Evolutionary conservation across 2,888 invertebrate species (phyloP).

Genomic region (Linnaemya vulpina): DNA sequence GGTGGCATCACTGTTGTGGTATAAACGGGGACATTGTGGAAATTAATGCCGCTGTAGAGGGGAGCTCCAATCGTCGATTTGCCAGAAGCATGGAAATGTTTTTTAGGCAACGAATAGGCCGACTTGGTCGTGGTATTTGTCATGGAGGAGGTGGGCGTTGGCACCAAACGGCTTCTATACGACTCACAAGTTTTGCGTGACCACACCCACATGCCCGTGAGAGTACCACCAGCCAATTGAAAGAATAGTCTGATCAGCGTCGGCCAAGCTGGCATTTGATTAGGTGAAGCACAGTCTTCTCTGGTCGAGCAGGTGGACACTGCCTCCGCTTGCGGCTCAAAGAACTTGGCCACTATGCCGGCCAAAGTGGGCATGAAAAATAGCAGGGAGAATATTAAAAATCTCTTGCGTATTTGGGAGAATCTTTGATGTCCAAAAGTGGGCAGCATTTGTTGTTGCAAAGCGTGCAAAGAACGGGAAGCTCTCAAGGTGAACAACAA

Average conservation of each 20-base stretch:
- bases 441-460: constrained; percentile 81
- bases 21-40: constrained; percentile 82
- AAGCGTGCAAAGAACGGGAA: constrained; percentile 79
- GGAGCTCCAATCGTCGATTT: constrained; percentile 77
- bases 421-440: constrained; percentile 81
- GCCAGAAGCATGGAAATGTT: constrained; percentile 75
- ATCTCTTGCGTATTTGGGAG: constrained; percentile 81
- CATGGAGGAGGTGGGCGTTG: constrained; percentile 79
- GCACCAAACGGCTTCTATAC: constrained; percentile 80
- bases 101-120: constrained; percentile 78
- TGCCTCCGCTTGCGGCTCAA: constrained; percentile 78
- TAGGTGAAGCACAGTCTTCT: constrained; percentile 79
- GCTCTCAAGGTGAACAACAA: constrained; percentile 82
- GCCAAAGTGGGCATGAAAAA: constrained; percentile 81
- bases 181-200: constrained; percentile 83
- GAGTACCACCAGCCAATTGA: constrained; percentile 81
- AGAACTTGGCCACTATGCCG: constrained; percentile 79
- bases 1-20: constrained; percentile 74
- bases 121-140: constrained; percentile 77
- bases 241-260: constrained; percentile 80
- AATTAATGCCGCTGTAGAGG: constrained; percentile 82
- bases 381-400: constrained; percentile 81
- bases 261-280: constrained; percentile 77
- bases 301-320: constrained; percentile 78
- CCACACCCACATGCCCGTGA: constrained; percentile 83